These are phyloP conservation scores for Sycophaga agraensis DNA, from an alignment of 1,140 invertebrate species.

Conservation along the genomic window DNA sequence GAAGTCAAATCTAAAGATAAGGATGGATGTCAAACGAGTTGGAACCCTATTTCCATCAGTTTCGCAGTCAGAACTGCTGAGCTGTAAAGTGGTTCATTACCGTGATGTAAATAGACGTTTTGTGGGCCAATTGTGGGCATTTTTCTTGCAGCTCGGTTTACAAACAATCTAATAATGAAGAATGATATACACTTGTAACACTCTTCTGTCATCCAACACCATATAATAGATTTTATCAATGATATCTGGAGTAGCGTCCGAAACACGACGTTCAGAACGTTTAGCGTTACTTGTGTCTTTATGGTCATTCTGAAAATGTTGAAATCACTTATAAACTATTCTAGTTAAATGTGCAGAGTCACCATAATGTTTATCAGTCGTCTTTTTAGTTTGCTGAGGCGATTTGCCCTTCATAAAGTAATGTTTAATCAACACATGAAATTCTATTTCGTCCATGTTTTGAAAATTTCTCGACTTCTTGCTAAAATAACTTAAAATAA, in stretches of 20 bases:
- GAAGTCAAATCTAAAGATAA: too few relatives aligned
- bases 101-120: too few relatives aligned
- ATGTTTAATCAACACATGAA: not conserved
- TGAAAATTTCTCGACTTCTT: not conserved
- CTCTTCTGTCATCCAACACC: not conserved
- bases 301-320: not conserved
- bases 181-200: not conserved
- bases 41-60: too few relatives aligned
- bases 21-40: too few relatives aligned
- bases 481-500: too few relatives aligned
- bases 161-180: too few relatives aligned
- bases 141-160: too few relatives aligned
- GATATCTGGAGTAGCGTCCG: not conserved
- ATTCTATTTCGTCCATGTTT: not conserved
- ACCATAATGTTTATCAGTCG: not conserved
- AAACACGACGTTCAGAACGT: not conserved
- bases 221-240: not conserved
- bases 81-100: too few relatives aligned
- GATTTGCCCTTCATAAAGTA: not conserved
- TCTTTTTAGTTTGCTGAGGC: not conserved
- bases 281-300: not conserved
- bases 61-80: too few relatives aligned
- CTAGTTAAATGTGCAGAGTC: not conserved
- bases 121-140: too few relatives aligned
- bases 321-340: not conserved